Conservation (phyloP, 2,888 invertebrate genomes). For the Caenorhabditis sp. region DNA sequence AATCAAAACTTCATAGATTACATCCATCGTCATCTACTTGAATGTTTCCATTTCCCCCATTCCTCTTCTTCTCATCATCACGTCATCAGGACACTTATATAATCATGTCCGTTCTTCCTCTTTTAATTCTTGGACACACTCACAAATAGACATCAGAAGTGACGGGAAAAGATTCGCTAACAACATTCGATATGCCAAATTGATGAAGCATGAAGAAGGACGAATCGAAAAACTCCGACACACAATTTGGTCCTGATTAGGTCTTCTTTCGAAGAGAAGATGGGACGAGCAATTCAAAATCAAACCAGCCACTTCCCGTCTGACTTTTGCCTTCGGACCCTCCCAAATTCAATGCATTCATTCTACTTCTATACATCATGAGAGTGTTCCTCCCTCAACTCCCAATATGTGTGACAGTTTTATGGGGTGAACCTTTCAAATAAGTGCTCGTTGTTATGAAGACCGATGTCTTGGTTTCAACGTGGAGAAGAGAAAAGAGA, state of each 20-base stretch:
- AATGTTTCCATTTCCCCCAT: not conserved
- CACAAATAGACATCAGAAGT: constrained; percentile 6
- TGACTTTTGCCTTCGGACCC: constrained; percentile 25
- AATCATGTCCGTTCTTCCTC: constrained; percentile 32
- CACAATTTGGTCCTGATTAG: constrained; percentile 66
- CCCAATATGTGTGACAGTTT: constrained; percentile 38
- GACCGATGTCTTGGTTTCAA: constrained; percentile 48
- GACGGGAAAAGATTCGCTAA: constrained; percentile 29
- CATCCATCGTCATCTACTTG: constrained; percentile 3
- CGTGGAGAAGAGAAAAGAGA: not conserved
- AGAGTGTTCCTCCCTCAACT: constrained; percentile 2
- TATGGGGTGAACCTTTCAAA: constrained; percentile 28
- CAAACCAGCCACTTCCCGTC: constrained; percentile 58
- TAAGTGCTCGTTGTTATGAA: constrained; percentile 54
- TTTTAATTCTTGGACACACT: constrained; percentile 30
- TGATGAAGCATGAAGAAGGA: constrained; percentile 66
- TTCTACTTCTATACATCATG: constrained; percentile 48
- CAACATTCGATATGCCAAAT: constrained; percentile 61
- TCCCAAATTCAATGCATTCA: constrained; percentile 13
- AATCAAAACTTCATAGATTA: constrained; percentile 7
- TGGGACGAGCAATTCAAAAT: constrained; percentile 52
- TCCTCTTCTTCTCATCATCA: constrained; percentile 20
- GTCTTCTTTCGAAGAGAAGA: constrained; percentile 23
- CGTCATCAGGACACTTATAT: constrained; percentile 48
- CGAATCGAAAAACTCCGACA: constrained; percentile 28